Conservation (phyloP, 2,888 invertebrate species). For the Apotomis turbidana region DNA sequence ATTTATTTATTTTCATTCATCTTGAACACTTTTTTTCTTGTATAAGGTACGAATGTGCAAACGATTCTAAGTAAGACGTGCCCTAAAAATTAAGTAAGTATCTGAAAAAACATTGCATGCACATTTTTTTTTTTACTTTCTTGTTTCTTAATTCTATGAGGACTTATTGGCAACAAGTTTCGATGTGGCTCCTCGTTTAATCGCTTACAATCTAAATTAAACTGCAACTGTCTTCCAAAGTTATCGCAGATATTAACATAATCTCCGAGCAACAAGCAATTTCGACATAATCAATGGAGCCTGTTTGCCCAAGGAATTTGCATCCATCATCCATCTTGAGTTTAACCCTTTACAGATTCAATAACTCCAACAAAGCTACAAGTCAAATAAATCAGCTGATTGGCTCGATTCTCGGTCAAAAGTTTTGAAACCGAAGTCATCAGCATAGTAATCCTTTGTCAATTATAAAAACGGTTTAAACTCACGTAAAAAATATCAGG, state of each 20-base stretch:
- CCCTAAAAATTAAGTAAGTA: no score
- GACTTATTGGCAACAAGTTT: no score
- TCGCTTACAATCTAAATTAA: neutral
- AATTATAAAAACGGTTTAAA: no score
- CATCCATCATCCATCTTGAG: constrained; percentile 3
- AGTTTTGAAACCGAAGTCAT: neutral
- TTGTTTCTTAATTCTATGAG: no score
- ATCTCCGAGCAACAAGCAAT: constrained; percentile 1
- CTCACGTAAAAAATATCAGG: no score
- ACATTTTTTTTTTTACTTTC: no score
- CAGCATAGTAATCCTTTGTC: neutral
- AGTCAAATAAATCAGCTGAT: constrained; percentile 27
- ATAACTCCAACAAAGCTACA: constrained; percentile 25
- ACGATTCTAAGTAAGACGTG: no score
- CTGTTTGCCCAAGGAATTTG: constrained; percentile 9
- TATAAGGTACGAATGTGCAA: no score
- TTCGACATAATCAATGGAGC: constrained; percentile 1
- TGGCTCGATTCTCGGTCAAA: neutral
- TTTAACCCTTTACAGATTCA: constrained; percentile 14
- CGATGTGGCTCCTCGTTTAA: no score
- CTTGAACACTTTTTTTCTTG: no score
- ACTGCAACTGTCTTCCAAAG: neutral
- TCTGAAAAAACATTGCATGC: no score
- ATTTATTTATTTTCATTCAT: no score
- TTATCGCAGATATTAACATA: constrained; percentile 2